Conservation (phyloP, 2,888 invertebrate species). For the Drosophila yooni region DNA sequence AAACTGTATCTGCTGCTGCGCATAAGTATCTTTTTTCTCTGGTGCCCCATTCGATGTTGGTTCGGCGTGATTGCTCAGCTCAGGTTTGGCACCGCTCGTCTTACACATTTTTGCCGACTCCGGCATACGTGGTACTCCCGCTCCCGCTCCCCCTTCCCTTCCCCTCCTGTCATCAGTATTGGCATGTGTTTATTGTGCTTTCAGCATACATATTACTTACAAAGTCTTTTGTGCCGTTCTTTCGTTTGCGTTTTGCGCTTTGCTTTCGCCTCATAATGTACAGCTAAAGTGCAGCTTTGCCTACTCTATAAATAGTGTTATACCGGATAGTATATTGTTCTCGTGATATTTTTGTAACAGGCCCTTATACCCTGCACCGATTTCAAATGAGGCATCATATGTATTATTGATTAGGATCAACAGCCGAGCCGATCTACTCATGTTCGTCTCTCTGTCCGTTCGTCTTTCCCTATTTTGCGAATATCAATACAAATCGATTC, state of each 20-base stretch:
- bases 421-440: background rate
- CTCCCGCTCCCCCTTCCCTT: background rate
- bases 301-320: conserved; percentile 26
- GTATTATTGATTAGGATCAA: background rate
- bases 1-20: conserved; percentile 61
- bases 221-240: conserved; percentile 69
- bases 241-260: conserved; percentile 49
- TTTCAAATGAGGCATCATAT: background rate
- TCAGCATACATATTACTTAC: conserved; percentile 78
- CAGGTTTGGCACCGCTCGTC: conserved; percentile 63
- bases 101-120: conserved; percentile 54
- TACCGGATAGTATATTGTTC: conserved; percentile 2
- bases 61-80: conserved; percentile 71
- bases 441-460: background rate
- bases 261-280: conserved; percentile 52
- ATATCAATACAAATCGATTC: background rate
- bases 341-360: background rate
- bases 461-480: background rate
- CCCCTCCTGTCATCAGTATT: background rate
- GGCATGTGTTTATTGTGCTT: conserved; percentile 60
- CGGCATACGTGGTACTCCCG: conserved; percentile 15
- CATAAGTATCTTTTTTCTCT: conserved; percentile 66
- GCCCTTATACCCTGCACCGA: too few relatives aligned
- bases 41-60: conserved; percentile 42
- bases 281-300: conserved; percentile 55